Evolutionary conservation across 1,140 invertebrate species (phyloP).

Genomic region (Bombus fervidus): DNA sequence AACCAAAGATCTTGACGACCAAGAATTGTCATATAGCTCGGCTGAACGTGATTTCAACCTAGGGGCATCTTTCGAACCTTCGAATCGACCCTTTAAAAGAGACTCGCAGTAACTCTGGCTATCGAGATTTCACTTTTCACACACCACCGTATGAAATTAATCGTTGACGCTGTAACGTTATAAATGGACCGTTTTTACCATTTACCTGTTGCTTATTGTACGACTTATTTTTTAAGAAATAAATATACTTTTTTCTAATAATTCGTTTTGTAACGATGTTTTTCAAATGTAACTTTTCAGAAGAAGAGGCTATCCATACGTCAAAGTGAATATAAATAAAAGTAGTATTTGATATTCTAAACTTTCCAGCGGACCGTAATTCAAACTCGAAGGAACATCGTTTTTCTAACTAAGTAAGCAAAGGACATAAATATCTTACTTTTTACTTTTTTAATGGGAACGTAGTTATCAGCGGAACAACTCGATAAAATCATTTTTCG

Average conservation of each 20-base stretch:
- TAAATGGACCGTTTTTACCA: neutral
- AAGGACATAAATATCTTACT: too few relatives aligned
- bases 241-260: neutral
- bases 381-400: too few relatives aligned
- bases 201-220: neutral
- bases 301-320: too few relatives aligned
- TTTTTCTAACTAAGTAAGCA: too few relatives aligned
- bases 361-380: too few relatives aligned
- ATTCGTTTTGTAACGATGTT: neutral
- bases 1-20: conserved; percentile 75
- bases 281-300: neutral
- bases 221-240: neutral
- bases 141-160: neutral
- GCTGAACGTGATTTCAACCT: conserved; percentile 71
- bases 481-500: too few relatives aligned
- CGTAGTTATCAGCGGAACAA: rapidly evolving
- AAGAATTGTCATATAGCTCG: conserved; percentile 73
- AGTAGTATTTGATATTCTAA: too few relatives aligned
- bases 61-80: neutral
- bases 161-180: neutral
- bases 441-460: too few relatives aligned
- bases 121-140: too few relatives aligned
- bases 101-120: too few relatives aligned
- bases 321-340: too few relatives aligned
- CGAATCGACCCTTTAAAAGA: too few relatives aligned